phyloP scores from a whole-genome alignment of 2,888 invertebrate species.

The Drosophila pegasa region DNA sequence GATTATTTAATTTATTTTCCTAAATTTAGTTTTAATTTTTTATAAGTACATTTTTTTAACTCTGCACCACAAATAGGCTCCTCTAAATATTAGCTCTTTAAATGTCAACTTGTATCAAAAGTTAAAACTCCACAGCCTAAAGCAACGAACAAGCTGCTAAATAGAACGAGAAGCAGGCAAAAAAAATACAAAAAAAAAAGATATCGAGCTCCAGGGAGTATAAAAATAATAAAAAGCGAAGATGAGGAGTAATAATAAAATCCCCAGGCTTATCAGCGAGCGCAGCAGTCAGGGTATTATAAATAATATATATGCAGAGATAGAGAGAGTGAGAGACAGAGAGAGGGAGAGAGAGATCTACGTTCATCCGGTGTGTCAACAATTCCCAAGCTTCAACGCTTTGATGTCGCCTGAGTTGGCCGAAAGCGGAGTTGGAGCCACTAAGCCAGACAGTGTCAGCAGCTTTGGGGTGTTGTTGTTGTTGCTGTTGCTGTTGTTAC shows the following conservation, averaged over 20 bases:
- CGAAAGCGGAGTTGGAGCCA: conserved; percentile 55
- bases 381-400: conserved; percentile 83
- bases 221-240: conserved; percentile 42
- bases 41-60: neutral
- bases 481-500: conserved; percentile 42
- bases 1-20: too few relatives aligned
- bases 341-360: conserved; percentile 24
- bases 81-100: conserved; percentile 37
- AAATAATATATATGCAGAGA: conserved; percentile 30
- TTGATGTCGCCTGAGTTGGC: conserved; percentile 70
- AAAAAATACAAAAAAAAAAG: conserved; percentile 12
- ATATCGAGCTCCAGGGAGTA: conserved; percentile 36
- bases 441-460: conserved; percentile 78
- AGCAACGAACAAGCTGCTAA: conserved; percentile 43
- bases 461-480: conserved; percentile 62
- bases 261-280: conserved; percentile 76
- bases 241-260: conserved; percentile 67
- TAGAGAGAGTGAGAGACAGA: conserved; percentile 8
- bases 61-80: neutral
- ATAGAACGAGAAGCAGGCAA: conserved; percentile 39
- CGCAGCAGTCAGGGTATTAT: conserved; percentile 64
- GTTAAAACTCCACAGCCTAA: conserved; percentile 37
- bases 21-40: neutral
- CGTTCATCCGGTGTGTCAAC: conserved; percentile 82
- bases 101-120: conserved; percentile 39